Base-by-base conservation (phyloP, 1,140 invertebrate species). In the Metaphire vulgaris region DNA sequence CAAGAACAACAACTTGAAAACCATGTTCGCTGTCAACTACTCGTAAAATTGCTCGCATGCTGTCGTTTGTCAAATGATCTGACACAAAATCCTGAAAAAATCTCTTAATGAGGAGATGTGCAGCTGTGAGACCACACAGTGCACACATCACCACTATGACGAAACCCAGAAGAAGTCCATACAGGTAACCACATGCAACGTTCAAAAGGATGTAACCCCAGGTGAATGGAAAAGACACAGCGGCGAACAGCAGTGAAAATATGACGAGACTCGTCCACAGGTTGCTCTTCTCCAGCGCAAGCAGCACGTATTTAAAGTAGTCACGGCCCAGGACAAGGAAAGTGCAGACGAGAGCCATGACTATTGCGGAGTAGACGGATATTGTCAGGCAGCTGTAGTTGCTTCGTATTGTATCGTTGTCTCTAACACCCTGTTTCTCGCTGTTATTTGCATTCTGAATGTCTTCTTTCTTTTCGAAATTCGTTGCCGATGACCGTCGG, bases 171-270 rank as follows among this genome's bases (percentile, higher is more conserved):
- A 92, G 77, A 76, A 92, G 89, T 31, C 93, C 93, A 83, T 94
- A 94, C 67, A 95, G 88, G 86, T 95, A 96, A 21, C 93, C 93
- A 82, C 91, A 91, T 21, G 92, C 92, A 76, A 94, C 89, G 78
- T 94, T 92, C 66, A 95, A 86, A 79, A 94, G 89, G 79, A 94
- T 89, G 83, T 95, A 95, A 6, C 93, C 93, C 81, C 94, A 92
- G 28, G 91, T 90, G 79, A 95, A 89, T 1, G 93, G 93, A 81
- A 95, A 93, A 74, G 93, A 93, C n/a, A 95, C 92, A 26, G 93
- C 85, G 0, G 91, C 90, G 84, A 94, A 95, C 33, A 95, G 86
- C 33, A 89, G 84, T 80, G 92, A 89, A 82, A 93, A 93, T 76
- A 93, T 89, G 56, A 90, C 79, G 81, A 90, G 90, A 74, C 92